phyloP scores from a whole-genome alignment of 2,888 invertebrate genomes.

The Drosophila falleni region DNA sequence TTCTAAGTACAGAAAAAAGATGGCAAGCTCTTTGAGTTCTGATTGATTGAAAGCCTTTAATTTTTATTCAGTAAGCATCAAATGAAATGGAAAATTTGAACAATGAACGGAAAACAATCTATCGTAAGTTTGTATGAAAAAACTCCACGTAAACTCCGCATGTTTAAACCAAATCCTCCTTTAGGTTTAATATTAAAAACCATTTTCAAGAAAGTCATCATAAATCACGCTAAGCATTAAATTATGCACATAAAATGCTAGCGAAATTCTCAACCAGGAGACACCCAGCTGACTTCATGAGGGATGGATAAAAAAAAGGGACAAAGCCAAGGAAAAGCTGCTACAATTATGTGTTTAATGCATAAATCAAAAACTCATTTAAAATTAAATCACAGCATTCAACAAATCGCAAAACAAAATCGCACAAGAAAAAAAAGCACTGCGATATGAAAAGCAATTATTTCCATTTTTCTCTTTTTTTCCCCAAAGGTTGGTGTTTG shows the following conservation, averaged over 20 bases:
- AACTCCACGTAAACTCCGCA: slow-evolving; percentile 25
- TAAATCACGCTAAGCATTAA: slow-evolving; percentile 74
- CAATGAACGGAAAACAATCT: background rate
- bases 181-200: slow-evolving; percentile 45
- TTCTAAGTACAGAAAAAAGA: too few relatives aligned
- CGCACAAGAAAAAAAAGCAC: slow-evolving; percentile 7
- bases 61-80: slow-evolving; percentile 6
- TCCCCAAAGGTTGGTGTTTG: slow-evolving; percentile 7
- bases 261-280: slow-evolving; percentile 52
- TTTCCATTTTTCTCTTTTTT: slow-evolving; percentile 21
- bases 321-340: slow-evolving; percentile 51
- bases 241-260: slow-evolving; percentile 71
- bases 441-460: slow-evolving; percentile 67
- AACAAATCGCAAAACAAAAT: slow-evolving; percentile 70
- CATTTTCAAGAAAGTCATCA: slow-evolving; percentile 43
- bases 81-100: slow-evolving; percentile 12
- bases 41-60: background rate
- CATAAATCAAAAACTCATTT: slow-evolving; percentile 81
- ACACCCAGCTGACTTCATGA: slow-evolving; percentile 17
- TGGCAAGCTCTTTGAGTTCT: background rate
- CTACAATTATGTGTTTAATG: slow-evolving; percentile 75
- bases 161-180: slow-evolving; percentile 41
- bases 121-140: slow-evolving; percentile 1
- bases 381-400: slow-evolving; percentile 77
- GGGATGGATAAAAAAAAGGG: slow-evolving; percentile 12